phyloP scores from a whole-genome alignment of 2,888 invertebrate species.

The Sminthurides aquaticus region DNA sequence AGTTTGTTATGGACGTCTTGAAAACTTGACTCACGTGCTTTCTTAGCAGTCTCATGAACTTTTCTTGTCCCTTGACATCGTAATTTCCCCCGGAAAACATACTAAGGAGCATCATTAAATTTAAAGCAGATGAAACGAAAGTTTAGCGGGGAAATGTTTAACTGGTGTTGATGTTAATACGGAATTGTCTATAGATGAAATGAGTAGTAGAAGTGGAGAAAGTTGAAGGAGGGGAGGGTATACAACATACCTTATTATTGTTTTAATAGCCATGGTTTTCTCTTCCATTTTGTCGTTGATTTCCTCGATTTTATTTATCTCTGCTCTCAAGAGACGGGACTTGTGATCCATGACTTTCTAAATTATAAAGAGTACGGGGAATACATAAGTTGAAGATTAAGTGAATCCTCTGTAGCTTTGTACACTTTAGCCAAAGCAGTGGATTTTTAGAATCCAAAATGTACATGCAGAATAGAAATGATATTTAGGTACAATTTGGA shows the following conservation, averaged over 20 bases:
- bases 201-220: too few species aligned
- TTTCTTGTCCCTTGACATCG: slow-evolving; percentile 41
- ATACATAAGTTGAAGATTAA: too few species aligned
- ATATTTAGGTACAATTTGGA: too few species aligned
- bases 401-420: too few species aligned
- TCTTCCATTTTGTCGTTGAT: slow-evolving; percentile 37
- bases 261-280: slow-evolving; percentile 30
- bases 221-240: too few species aligned
- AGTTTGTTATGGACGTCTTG: slow-evolving; percentile 29
- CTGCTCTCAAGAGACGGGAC: slow-evolving; percentile 33
- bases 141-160: too few species aligned
- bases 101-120: slow-evolving; percentile 18
- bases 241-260: slow-evolving; percentile 22
- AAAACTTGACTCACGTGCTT: slow-evolving; percentile 40
- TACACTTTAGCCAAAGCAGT: too few species aligned
- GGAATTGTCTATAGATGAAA: too few species aligned
- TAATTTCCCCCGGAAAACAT: slow-evolving; percentile 43
- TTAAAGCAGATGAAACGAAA: not conserved
- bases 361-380: too few species aligned
- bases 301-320: slow-evolving; percentile 35
- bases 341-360: slow-evolving; percentile 35
- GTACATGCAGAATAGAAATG: too few species aligned
- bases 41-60: slow-evolving; percentile 35
- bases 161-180: too few species aligned
- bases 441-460: too few species aligned